Conservation (phyloP, 2,888 invertebrate species). For the Phanerotoma sp. region DNA sequence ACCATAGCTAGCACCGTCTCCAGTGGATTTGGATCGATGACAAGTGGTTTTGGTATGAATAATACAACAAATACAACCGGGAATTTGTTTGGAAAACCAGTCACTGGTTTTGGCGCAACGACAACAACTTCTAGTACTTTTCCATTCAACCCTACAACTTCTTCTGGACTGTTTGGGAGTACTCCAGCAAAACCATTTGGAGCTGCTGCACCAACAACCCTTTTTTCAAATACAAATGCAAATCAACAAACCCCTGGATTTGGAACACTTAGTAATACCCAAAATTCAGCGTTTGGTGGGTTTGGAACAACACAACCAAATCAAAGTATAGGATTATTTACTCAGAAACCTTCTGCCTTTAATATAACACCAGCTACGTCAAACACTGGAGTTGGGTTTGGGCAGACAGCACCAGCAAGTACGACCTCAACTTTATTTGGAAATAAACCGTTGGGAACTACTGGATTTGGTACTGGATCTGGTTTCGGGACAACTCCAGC, state of each 20-base stretch:
- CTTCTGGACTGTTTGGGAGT: slow-evolving; percentile 56
- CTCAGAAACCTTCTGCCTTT: slow-evolving; percentile 56
- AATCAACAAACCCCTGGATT: slow-evolving; percentile 51
- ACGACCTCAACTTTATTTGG: slow-evolving; percentile 59
- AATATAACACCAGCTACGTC: slow-evolving; percentile 50
- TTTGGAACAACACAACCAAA: slow-evolving; percentile 55
- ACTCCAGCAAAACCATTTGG: slow-evolving; percentile 58
- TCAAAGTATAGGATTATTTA: slow-evolving; percentile 57
- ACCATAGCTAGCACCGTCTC: slow-evolving; percentile 53
- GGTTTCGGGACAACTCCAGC: slow-evolving; percentile 43
- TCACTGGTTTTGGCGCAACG: slow-evolving; percentile 63
- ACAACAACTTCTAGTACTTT: slow-evolving; percentile 57
- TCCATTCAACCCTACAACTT: slow-evolving; percentile 54
- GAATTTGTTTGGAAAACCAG: slow-evolving; percentile 69
- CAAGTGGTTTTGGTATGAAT: slow-evolving; percentile 61
- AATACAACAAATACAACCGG: slow-evolving; percentile 62
- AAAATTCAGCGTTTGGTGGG: slow-evolving; percentile 51
- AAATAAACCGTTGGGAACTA: slow-evolving; percentile 58
- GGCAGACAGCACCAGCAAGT: slow-evolving; percentile 44
- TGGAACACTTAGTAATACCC: slow-evolving; percentile 51
- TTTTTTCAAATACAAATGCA: slow-evolving; percentile 51
- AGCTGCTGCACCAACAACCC: slow-evolving; percentile 49
- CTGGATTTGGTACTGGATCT: slow-evolving; percentile 56
- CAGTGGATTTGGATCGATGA: slow-evolving; percentile 61
- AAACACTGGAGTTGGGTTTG: slow-evolving; percentile 56